These are phyloP conservation scores for Camponotus pennsylvanicus DNA, from an alignment of 1,140 invertebrate species.

Conservation along the genomic window DNA sequence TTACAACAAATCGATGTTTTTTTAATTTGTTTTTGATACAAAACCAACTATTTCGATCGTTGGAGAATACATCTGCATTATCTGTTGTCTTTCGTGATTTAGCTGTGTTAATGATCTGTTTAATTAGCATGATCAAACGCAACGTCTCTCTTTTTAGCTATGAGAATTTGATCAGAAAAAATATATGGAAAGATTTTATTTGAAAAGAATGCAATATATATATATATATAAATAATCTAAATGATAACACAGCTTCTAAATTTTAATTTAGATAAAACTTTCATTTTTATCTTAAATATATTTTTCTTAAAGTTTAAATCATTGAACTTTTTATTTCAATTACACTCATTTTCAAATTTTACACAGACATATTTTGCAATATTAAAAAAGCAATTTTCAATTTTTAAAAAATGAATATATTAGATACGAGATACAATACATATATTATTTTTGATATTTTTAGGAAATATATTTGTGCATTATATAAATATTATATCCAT, in stretches of 20 bases:
- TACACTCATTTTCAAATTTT: background rate
- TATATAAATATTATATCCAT: conserved; percentile 35
- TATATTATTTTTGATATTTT: conserved; percentile 14
- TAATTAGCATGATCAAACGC: conserved; percentile 61
- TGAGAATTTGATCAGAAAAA: conserved; percentile 15
- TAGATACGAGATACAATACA: conserved; percentile 26
- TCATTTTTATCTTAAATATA: background rate
- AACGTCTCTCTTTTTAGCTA: conserved; percentile 37
- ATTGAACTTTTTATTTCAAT: background rate
- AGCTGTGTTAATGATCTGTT: conserved; percentile 66
- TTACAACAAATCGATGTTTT: background rate
- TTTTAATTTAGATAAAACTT: conserved; percentile 13
- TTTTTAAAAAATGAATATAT: conserved; percentile 15
- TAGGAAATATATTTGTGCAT: conserved; percentile 11
- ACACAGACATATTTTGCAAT: background rate
- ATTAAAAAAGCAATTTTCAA: conserved; percentile 28
- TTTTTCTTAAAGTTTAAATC: conserved; percentile 10
- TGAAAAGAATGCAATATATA: background rate
- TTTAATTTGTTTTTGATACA: conserved; percentile 26
- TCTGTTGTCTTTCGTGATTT: conserved; percentile 18
- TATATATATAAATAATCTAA: too few species aligned
- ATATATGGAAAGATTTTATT: conserved; percentile 15
- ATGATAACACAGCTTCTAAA: background rate
- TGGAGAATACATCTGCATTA: conserved; percentile 12
- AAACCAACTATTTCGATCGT: conserved; percentile 4